Percentiles rank a stretch among this genome's conserved stretches.
phyloP scores from a whole-genome alignment of 1,140 invertebrate species.

The Leptinotarsa undecemlineata region DNA sequence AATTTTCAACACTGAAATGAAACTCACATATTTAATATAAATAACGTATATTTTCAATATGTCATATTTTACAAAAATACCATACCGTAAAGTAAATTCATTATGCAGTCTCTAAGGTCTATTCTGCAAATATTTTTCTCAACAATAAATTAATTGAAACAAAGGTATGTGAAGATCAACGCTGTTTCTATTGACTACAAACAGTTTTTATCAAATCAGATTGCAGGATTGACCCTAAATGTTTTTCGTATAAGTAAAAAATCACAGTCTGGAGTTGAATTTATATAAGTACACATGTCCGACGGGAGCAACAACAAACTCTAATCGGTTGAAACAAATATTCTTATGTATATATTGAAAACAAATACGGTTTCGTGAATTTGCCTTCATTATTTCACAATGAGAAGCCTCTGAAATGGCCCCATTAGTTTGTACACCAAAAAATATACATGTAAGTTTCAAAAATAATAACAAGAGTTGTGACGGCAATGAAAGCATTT shows the following conservation, averaged over 20 bases:
- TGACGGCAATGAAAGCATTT: no score
- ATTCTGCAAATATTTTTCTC: background rate
- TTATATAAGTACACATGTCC: background rate
- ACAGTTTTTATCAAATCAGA: background rate
- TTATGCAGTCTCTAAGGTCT: conserved; percentile 33
- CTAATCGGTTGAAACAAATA: background rate
- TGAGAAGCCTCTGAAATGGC: background rate
- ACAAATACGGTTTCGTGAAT: no score
- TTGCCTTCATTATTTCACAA: no score
- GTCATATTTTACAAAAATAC: conserved; percentile 37
- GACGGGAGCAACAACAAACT: background rate
- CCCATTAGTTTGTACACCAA: background rate
- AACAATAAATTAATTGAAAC: conserved; percentile 18
- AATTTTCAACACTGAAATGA: background rate
- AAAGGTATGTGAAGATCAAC: background rate
- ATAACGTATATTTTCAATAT: conserved; percentile 27
- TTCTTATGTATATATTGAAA: no score
- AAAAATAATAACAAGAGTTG: background rate
- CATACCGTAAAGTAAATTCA: conserved; percentile 29
- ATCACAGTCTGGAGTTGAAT: conserved; percentile 37
- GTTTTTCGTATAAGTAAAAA: conserved; percentile 14
- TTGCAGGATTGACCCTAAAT: conserved; percentile 8
- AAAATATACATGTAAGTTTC: background rate
- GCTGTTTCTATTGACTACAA: background rate
- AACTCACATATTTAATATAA: conserved; percentile 13